Base-by-base conservation (phyloP, 2,888 invertebrate species). In the Eucera pruinosa region DNA sequence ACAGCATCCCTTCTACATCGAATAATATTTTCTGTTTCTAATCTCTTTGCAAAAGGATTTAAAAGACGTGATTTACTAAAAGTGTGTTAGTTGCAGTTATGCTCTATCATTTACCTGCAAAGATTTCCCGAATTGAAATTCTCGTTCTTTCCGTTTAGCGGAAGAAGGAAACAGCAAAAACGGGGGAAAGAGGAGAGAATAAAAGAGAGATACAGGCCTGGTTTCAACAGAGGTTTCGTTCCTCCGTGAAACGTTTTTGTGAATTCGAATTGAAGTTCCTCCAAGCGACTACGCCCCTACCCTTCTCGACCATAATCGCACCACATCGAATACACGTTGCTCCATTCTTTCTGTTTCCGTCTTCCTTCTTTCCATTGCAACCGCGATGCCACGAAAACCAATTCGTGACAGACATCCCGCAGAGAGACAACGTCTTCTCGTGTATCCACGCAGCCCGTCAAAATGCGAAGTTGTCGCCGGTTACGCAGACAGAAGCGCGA, bases 321-420 rank as follows among this genome's bases (percentile, higher is more conserved):
- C 41, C 70, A 39, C 58, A 61, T 66, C 65, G 76, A 79, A 69
- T 64, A 72, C 54, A 25, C 78, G 66, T 73, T 73, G 60, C 58
- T 47, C 50, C 68, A 54, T 60, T 73, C 52, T 36, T 30, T 66
- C 57, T 41, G 48, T 15, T 50, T 30, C 36, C 61, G n/a, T n/a
- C 23, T 7, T 50, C 41, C 39, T 47, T 36, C 15, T 48, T 58
- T 23, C 33, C 43, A 9, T 7, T 11, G 43, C 39, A 18, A 23
- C 54, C 18, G 13, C 55, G 11, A 39, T 47, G 45, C 52, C 57
- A 55, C 36, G 68, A 72, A 82, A 85, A 85, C 70, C 81, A 77
- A 84, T 84, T 82, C 71, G 48, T 55, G 82, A 81, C 74, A 77
- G 82, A 85, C 70, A 78, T 79, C 80, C 65, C 70, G 67, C 23